Evolutionary conservation across 1,140 invertebrate species (phyloP).

Genomic region (Prorops nasuta): DNA sequence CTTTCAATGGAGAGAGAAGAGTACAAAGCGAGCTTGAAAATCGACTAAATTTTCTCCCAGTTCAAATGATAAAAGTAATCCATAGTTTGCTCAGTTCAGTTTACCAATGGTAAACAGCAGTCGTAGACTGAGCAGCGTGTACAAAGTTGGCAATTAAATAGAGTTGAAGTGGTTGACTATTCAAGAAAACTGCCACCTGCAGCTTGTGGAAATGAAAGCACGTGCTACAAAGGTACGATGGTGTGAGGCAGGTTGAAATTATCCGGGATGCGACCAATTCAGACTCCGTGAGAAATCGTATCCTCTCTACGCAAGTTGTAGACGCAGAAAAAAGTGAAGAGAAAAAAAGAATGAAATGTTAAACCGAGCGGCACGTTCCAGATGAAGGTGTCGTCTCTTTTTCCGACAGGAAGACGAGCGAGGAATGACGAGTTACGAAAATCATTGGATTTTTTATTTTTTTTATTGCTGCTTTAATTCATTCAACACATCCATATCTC

Average conservation of each 20-base stretch:
- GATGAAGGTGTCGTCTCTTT: slow-evolving; percentile 8
- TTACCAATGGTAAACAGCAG: too few relatives aligned
- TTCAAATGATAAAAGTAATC: too few relatives aligned
- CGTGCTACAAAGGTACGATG: slow-evolving; percentile 7
- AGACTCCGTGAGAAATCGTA: slow-evolving; percentile 22
- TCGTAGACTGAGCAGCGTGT: slow-evolving; percentile 3
- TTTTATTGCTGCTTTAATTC: too few relatives aligned
- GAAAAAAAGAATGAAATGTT: too few relatives aligned
- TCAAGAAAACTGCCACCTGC: slow-evolving; percentile 18
- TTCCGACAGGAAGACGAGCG: too few relatives aligned
- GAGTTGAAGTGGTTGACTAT: slow-evolving; percentile 24
- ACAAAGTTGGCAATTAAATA: slow-evolving; percentile 25
- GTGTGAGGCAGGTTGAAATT: slow-evolving; percentile 25
- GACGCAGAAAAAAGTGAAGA: slow-evolving; percentile 24
- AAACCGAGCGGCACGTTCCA: slow-evolving; percentile 11
- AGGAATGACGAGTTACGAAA: too few relatives aligned
- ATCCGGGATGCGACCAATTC: slow-evolving; percentile 14
- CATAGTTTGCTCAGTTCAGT: too few relatives aligned
- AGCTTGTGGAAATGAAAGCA: slow-evolving; percentile 24
- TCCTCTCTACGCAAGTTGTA: slow-evolving; percentile 26
- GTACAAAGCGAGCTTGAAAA: too few relatives aligned
- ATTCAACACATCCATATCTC: too few relatives aligned
- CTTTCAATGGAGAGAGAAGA: too few relatives aligned
- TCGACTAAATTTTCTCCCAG: too few relatives aligned
- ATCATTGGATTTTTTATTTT: too few relatives aligned